These are phyloP conservation scores for Coluber constrictor DNA, from an alignment of 2,797 vertebrate genomes.

Conservation along the genomic window DNA sequence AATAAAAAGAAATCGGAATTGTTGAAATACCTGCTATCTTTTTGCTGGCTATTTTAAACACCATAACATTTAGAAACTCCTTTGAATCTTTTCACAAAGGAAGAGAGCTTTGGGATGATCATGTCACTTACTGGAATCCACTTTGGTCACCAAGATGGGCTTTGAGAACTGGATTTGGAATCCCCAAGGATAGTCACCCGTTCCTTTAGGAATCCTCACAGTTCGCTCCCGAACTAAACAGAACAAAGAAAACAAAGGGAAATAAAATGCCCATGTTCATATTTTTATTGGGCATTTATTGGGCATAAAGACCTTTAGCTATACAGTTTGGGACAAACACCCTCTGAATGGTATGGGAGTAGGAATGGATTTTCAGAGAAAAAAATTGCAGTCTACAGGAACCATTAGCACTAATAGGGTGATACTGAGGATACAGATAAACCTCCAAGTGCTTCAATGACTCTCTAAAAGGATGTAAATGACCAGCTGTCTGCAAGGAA, in stretches of 20 bases:
- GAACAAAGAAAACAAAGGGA: slow-evolving; percentile 22
- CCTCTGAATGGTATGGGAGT: too few relatives aligned
- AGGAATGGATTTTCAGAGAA: too few relatives aligned
- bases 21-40: background rate
- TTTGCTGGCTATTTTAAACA: background rate
- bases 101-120: background rate
- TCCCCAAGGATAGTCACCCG: slow-evolving; percentile 88
- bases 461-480: too few relatives aligned
- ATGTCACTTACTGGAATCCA: slow-evolving; percentile 86
- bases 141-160: slow-evolving; percentile 89
- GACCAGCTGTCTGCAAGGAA: too few relatives aligned
- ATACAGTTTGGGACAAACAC: too few relatives aligned
- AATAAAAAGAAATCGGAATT: background rate
- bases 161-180: slow-evolving; percentile 92
- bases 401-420: too few relatives aligned
- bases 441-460: too few relatives aligned
- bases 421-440: too few relatives aligned
- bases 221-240: slow-evolving; percentile 85
- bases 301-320: too few relatives aligned
- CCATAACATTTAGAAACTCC: background rate
- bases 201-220: slow-evolving; percentile 82
- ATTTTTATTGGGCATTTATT: background rate
- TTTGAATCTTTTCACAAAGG: background rate
- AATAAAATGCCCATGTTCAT: background rate
- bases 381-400: too few relatives aligned